Percentiles rank a stretch among this genome's conserved stretches.
Evolutionary conservation across 2,113 vertebrate genomes (phyloP).

Genomic region (Pollachius pollachius): DNA sequence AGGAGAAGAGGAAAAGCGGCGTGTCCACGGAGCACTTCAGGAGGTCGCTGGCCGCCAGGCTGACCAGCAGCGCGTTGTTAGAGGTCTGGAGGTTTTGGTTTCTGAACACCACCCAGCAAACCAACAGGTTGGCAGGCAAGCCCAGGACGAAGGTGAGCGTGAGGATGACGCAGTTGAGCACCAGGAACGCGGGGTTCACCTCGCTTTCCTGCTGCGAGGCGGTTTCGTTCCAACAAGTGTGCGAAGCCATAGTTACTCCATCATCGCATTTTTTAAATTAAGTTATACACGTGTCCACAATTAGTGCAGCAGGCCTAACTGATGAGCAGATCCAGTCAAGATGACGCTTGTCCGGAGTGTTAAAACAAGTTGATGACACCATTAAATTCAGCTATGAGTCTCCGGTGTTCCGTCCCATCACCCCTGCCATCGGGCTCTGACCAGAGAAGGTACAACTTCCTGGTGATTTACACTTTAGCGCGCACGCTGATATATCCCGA

Average conservation of each 20-base stretch:
- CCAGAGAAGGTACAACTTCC: not conserved
- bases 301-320: too few relatives aligned
- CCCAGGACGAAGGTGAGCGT: conserved; percentile 39
- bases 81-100: conserved; percentile 55
- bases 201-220: not conserved
- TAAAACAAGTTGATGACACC: too few relatives aligned
- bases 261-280: not conserved
- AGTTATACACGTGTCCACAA: too few relatives aligned
- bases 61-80: conserved; percentile 60
- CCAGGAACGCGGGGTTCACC: conserved; percentile 11
- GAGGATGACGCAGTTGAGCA: conserved; percentile 50
- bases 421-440: not conserved
- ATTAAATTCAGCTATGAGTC: not conserved
- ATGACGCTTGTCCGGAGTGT: too few relatives aligned
- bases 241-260: conserved; percentile 15
- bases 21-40: conserved; percentile 59
- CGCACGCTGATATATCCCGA: not conserved
- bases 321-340: too few relatives aligned
- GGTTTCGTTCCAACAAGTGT: conserved; percentile 25
- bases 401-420: not conserved
- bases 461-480: too few relatives aligned
- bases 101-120: conserved; percentile 56
- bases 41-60: conserved; percentile 53
- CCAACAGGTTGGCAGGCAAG: conserved; percentile 55
- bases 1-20: conserved; percentile 50